Percentiles rank a stretch among this genome's conserved stretches.
Conservation (phyloP, 2,888 invertebrate species). For the Hirtodrosophila alboralis region DNA sequence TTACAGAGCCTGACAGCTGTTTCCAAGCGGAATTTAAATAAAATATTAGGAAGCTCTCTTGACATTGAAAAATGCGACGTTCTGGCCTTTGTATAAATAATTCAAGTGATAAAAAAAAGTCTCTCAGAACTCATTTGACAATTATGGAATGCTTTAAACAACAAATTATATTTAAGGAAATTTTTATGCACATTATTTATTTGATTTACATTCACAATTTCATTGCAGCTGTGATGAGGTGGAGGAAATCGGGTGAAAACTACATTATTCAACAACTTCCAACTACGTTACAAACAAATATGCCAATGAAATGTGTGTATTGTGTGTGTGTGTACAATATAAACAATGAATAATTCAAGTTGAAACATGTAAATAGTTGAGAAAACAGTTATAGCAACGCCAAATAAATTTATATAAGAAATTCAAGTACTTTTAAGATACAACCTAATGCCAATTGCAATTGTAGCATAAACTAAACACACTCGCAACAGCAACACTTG, state of each 20-base stretch:
- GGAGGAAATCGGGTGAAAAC: not conserved
- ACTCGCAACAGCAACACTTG: not conserved
- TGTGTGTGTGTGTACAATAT: too few relatives aligned
- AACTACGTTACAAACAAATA: conserved; percentile 30
- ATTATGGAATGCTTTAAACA: not conserved
- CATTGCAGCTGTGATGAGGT: conserved; percentile 21
- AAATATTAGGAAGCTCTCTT: too few relatives aligned
- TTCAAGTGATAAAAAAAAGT: too few relatives aligned
- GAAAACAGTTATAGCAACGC: conserved; percentile 12
- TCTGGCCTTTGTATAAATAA: too few relatives aligned
- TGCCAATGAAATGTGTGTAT: conserved; percentile 46
- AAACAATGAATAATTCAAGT: conserved; percentile 47
- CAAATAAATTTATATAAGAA: conserved; percentile 22
- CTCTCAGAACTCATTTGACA: too few relatives aligned
- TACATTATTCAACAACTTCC: conserved; percentile 48
- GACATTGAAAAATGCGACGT: too few relatives aligned
- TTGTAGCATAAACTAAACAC: conserved; percentile 11
- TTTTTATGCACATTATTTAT: not conserved
- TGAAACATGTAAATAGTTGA: conserved; percentile 38
- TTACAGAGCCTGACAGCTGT: too few relatives aligned
- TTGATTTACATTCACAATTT: conserved; percentile 5
- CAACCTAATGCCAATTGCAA: conserved; percentile 31
- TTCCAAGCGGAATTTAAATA: too few relatives aligned
- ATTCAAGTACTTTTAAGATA: conserved; percentile 1
- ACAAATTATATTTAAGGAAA: not conserved